These are phyloP conservation scores for Ophion slaviceki DNA, from an alignment of 2,888 invertebrate genomes.

Conservation along the genomic window DNA sequence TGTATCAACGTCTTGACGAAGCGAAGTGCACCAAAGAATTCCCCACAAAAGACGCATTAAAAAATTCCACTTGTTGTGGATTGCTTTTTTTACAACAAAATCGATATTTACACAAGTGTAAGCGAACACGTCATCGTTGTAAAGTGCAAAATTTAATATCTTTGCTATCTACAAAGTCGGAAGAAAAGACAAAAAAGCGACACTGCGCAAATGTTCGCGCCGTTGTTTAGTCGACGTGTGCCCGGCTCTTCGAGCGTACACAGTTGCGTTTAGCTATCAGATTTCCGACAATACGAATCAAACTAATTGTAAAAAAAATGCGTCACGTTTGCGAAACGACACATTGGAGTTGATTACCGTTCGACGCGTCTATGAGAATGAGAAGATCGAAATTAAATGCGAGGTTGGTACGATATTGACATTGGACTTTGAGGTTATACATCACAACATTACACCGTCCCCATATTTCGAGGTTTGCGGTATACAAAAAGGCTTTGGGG, in stretches of 20 bases:
- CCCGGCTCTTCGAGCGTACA: conserved; percentile 38
- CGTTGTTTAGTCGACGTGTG: conserved; percentile 61
- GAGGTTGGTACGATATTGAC: conserved; percentile 40
- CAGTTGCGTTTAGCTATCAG: conserved; percentile 41
- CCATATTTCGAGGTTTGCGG: neutral
- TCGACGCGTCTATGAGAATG: conserved; percentile 41
- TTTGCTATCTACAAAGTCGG: neutral
- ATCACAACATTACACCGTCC: conserved; percentile 6
- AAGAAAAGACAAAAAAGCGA: neutral
- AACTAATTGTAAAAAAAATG: neutral
- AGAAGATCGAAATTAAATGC: conserved; percentile 52
- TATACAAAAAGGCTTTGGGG: neutral
- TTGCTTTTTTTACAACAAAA: neutral
- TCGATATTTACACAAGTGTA: neutral
- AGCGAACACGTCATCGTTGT: neutral
- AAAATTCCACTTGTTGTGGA: neutral
- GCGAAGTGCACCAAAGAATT: neutral
- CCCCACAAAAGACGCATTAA: neutral
- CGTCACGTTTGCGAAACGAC: neutral
- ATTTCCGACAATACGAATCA: neutral
- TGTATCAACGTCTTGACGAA: neutral
- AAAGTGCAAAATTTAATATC: neutral
- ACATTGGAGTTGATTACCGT: neutral
- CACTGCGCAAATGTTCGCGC: conserved; percentile 13
- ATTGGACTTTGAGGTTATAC: conserved; percentile 51